phyloP scores from a whole-genome alignment of 2,113 vertebrate genomes.

The Mungos mungo region DNA sequence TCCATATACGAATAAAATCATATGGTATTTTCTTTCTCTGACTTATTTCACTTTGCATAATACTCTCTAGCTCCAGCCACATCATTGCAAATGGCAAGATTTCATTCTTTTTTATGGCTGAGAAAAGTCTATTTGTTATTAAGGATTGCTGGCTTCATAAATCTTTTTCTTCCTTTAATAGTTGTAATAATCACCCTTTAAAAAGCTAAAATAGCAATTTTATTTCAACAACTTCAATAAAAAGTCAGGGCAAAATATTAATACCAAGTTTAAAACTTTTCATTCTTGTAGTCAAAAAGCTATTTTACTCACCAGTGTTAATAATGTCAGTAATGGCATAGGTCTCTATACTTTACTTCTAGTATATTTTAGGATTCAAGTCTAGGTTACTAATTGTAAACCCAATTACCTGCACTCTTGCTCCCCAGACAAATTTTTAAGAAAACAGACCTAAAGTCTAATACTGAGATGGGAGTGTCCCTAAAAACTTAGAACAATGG shows the following conservation, averaged over 20 bases:
- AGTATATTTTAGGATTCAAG: neutral
- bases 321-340: neutral
- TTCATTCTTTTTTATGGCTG: neutral
- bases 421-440: neutral
- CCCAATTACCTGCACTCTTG: neutral
- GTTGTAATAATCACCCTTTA: neutral
- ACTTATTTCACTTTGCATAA: too few species aligned
- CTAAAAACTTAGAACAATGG: neutral
- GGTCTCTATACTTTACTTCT: neutral
- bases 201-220: neutral
- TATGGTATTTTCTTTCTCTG: too few species aligned
- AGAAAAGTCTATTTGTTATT: neutral
- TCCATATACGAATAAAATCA: too few species aligned
- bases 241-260: slow-evolving; percentile 16
- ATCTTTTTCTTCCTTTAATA: neutral
- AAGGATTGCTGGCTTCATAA: slow-evolving; percentile 17
- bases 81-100: neutral
- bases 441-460: neutral
- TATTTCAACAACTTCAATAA: slow-evolving; percentile 30
- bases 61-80: too few species aligned
- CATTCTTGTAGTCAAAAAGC: neutral
- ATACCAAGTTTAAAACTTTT: slow-evolving; percentile 1
- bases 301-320: neutral
- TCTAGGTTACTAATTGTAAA: neutral
- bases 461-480: neutral